Evolutionary conservation across 1,140 invertebrate genomes (phyloP), one percentile per base, ranked within the genome.

Genomic region (Sminthurides bifidus): DNA sequence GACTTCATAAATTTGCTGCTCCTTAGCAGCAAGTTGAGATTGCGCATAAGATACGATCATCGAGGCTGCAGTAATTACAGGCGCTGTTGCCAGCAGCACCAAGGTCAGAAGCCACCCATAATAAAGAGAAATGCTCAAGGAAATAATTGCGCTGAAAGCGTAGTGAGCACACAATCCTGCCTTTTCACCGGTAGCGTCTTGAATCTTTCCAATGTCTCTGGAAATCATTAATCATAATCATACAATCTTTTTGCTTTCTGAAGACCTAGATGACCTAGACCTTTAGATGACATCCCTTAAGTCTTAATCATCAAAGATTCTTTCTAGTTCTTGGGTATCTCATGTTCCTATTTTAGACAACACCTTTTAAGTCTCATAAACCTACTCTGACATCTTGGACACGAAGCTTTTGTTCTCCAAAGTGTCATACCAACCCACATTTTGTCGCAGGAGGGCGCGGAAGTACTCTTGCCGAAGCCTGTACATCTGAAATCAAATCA

Each of bases 391-490:
- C 10, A 80, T 66, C 60, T 75, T 67, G 4, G 73, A 73, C 38
- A 76, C 78, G 30, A 80, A 71, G 60, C 78, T 76, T 52, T 76
- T 76, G 24, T 74, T 72, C 53, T 75, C 71, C 50, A 76, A 69
- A 1, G 69, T 71, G 60, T 81, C 79, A 68, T 75, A 80, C 79
- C 79, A 80, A 15, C 72, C 71, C 59, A 80, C 76, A 56, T 80
- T 75, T 62, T 80, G 79, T 27, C 73, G 58, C 10, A 80, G 65
- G 4, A 80, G 69, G 40, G 75, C 68, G 44, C 70, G 66, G 26
- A 80, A 67, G 59, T 78, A 78, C 24, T 59, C 52, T 27, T 67
- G 63, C 48, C 78, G 61, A 2, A 80, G 70, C 53, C 70, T 64
- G 55, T 74, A 71, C 0, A 73, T 70, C 64, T 79, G 70, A 1